A percentile compares a stretch with the other conserved stretches of the same genome.
Conservation (phyloP, 1,140 invertebrate species). For the Musca domestica region DNA sequence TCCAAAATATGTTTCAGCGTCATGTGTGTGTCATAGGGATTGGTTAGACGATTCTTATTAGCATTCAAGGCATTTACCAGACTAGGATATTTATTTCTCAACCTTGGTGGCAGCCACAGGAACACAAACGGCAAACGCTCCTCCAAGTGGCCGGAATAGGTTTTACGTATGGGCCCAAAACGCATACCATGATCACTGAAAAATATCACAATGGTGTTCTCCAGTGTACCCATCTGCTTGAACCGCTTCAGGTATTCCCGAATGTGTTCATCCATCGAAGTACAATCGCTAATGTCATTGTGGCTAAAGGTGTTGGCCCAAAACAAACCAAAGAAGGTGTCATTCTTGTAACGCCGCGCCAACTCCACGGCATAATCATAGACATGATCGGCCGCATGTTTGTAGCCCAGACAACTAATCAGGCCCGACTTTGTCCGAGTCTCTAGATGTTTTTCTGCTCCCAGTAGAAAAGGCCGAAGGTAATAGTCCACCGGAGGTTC, state of each 20-base stretch:
- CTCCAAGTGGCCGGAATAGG: constrained; percentile 77
- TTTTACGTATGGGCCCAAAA: constrained; percentile 72
- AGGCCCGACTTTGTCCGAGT: constrained; percentile 46
- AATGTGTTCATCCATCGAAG: constrained; percentile 65
- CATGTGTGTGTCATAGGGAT: constrained; percentile 82
- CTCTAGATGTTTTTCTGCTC: constrained; percentile 60
- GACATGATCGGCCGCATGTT: constrained; percentile 60
- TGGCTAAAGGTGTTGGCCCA: constrained; percentile 78
- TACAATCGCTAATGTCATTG: constrained; percentile 71
- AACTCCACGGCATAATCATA: constrained; percentile 62
- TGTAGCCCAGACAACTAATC: constrained; percentile 62
- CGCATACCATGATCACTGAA: constrained; percentile 92
- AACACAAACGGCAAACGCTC: constrained; percentile 85
- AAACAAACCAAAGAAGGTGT: constrained; percentile 73
- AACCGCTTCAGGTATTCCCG: constrained; percentile 61
- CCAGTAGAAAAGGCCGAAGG: constrained; percentile 70
- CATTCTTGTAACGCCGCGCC: constrained; percentile 56
- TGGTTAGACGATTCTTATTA: constrained; percentile 74
- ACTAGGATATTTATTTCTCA: constrained; percentile 62
- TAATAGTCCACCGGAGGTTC: constrained; percentile 81
- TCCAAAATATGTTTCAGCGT: constrained; percentile 57
- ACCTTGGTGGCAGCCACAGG: constrained; percentile 74
- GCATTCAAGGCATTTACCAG: constrained; percentile 65
- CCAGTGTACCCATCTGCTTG: constrained; percentile 59
- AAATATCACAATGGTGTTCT: constrained; percentile 73